These are phyloP conservation scores for Linnaemya tessellans DNA, from an alignment of 2,888 invertebrate genomes.

Conservation along the genomic window DNA sequence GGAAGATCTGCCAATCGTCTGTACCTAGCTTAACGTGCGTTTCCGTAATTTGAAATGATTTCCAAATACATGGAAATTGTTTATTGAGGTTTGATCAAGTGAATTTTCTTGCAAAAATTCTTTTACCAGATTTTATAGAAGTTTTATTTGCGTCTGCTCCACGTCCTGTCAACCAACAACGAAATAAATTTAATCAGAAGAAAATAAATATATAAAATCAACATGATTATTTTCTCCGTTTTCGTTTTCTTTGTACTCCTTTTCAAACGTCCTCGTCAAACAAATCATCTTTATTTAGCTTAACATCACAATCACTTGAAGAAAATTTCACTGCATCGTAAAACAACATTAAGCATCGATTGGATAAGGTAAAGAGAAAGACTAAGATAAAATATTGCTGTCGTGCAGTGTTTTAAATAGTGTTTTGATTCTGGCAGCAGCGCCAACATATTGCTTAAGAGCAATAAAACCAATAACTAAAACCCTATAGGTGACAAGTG, in stretches of 20 bases:
- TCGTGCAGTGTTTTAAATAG: no score
- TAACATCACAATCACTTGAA: slow-evolving; percentile 25
- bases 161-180: slow-evolving; percentile 1
- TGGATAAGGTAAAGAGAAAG: background rate
- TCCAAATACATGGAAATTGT: no score
- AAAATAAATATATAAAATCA: slow-evolving; percentile 27
- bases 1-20: no score
- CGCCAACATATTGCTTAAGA: no score
- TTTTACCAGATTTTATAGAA: background rate
- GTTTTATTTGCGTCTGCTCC: background rate
- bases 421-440: no score
- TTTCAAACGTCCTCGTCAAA: slow-evolving; percentile 7
- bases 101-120: background rate
- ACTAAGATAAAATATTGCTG: background rate
- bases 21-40: no score
- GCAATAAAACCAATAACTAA: no score
- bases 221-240: slow-evolving; percentile 15
- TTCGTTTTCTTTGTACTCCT: slow-evolving; percentile 27
- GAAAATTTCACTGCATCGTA: background rate
- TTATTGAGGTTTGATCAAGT: background rate
- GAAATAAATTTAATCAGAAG: slow-evolving; percentile 10
- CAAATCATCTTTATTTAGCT: slow-evolving; percentile 41
- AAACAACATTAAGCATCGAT: background rate
- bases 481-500: no score
- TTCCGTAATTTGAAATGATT: no score